Conservation (phyloP, 2,113 vertebrate species). For the Pelvicachromis taeniatus region DNA sequence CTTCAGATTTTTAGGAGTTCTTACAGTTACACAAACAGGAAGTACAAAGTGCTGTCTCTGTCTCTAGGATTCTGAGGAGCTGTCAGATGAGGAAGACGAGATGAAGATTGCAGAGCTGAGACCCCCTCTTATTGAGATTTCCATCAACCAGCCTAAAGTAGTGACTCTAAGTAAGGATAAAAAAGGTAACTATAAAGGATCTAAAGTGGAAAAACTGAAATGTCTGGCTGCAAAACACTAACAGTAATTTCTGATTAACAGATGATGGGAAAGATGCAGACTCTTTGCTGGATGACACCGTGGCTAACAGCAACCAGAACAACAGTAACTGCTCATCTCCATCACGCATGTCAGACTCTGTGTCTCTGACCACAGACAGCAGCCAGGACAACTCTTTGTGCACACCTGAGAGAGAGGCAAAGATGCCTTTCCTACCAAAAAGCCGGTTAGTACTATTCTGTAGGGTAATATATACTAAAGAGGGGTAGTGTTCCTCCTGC, state of each 20-base stretch:
- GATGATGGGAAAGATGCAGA: constrained; percentile 88
- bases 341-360: constrained; percentile 97
- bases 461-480: not conserved
- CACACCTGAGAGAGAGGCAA: constrained; percentile 86
- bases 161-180: constrained; percentile 92
- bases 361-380: constrained; percentile 95
- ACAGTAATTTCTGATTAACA: constrained; percentile 33
- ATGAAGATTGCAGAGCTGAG: constrained; percentile 98
- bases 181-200: constrained; percentile 79
- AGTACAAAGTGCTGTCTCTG: not conserved
- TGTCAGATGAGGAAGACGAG: constrained; percentile 93
- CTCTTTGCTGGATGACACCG: constrained; percentile 91
- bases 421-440: constrained; percentile 78
- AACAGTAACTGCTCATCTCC: constrained; percentile 98
- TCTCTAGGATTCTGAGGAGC: constrained; percentile 88
- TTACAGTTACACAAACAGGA: not conserved
- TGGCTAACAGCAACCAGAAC: constrained; percentile 98
- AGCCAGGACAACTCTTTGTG: constrained; percentile 93
- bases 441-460: constrained; percentile 71
- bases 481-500: not conserved
- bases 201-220: not conserved
- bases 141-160: constrained; percentile 96
- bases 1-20: not conserved
- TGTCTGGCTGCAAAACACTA: not conserved
- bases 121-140: constrained; percentile 93